Evolutionary conservation across 2,797 vertebrate species (phyloP), one percentile per base, ranked within the genome.

Genomic region (Anguilla megastoma): DNA sequence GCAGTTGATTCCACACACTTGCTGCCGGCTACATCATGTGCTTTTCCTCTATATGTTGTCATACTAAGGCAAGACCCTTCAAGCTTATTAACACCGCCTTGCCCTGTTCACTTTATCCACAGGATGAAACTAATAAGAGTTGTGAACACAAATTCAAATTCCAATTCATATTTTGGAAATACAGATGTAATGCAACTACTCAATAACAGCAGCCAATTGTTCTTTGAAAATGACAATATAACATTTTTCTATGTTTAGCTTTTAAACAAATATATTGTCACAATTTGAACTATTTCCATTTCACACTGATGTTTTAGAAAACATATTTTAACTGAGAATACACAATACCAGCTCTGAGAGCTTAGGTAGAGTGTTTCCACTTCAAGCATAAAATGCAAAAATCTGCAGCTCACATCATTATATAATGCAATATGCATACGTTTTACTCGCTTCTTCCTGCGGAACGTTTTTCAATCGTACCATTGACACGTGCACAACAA

Each of bases 371-470:
- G 10, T 7, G 79, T 82, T 48, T 82, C 41, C 41, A 50, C 21
- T 82, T 45, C 74, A n/a, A 82, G 79, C 79, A 82, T 21, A 82
- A n/a, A 48, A 50, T 48, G 79, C 8, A 50, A 50, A n/a, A 82
- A 48, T 21, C 74, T 48, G 45, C 79, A 50, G 79, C 45, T 48
- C 21, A 21, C 21, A 50, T 24, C 6, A 82, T 82, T 45, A 79
- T 16, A 79, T 82, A 82, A 50, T 48, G 6, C 21, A 82, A n/a
- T n/a, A 82, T 82, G 14, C 14, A 41, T 79, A 41, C 16, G 50
- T 82, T n/a, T 82, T 82, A 24, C 21, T 82, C 45, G 6, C 1
- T 50, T 80, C 16, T 21, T 45, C 8, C 9, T 10, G 14, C 69
- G 14, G 27, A 27, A 7, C 10, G 66, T 71, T 27, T n/a, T 21